Evolutionary conservation across 2,113 vertebrate genomes (phyloP).

Genomic region (Maccullochella peelii): DNA sequence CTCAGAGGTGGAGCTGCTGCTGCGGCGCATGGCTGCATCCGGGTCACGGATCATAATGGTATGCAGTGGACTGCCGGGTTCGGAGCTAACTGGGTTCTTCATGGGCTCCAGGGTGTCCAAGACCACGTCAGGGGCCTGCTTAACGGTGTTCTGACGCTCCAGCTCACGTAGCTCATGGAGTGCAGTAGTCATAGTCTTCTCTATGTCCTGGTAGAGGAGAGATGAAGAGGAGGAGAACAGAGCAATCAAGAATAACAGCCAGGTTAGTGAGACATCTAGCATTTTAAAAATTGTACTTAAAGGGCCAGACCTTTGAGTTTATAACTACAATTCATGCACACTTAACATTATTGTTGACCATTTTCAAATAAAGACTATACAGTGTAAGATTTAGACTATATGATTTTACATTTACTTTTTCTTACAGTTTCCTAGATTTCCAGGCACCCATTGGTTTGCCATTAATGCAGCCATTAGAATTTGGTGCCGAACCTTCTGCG

Average conservation of each 20-base stretch:
- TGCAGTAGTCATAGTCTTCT: slow-evolving; percentile 98
- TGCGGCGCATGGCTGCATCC: slow-evolving; percentile 94
- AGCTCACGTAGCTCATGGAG: slow-evolving; percentile 96
- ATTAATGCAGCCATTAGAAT: not conserved
- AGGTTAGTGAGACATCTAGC: not conserved
- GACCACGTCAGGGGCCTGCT: slow-evolving; percentile 97
- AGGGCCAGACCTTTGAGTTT: not conserved
- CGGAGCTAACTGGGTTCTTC: slow-evolving; percentile 92
- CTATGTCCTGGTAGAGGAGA: slow-evolving; percentile 90
- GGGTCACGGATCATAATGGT: slow-evolving; percentile 98
- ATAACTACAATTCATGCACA: not conserved
- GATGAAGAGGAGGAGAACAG: not conserved
- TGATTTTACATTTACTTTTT: too few relatives aligned
- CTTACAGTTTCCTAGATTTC: not conserved
- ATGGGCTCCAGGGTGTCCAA: slow-evolving; percentile 97
- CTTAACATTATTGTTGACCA: not conserved
- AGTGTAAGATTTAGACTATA: too few relatives aligned
- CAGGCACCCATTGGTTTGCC: not conserved
- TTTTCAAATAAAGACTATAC: not conserved
- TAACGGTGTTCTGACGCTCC: slow-evolving; percentile 95
- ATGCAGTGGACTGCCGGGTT: slow-evolving; percentile 95
- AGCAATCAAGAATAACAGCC: slow-evolving; percentile 1
- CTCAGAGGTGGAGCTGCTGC: slow-evolving; percentile 93
- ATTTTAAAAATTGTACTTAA: not conserved
- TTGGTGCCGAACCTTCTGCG: not conserved